These are phyloP conservation scores for Sanderia malayensis DNA, from an alignment of 30 jellyfish, hydroid and myxozoan genomes.

Conservation along the genomic window DNA sequence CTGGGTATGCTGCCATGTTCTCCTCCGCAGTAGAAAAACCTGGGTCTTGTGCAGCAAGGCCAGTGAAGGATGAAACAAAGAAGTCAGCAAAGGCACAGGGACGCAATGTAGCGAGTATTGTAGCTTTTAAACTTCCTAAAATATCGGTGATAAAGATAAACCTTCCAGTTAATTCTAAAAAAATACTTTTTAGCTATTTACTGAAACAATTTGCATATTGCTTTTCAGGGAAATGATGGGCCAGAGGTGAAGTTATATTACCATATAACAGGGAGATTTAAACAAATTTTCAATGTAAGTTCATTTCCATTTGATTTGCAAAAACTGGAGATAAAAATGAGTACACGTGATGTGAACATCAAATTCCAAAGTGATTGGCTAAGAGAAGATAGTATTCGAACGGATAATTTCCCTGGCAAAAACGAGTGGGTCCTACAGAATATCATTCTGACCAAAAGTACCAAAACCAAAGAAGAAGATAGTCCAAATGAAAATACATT, in stretches of 20 bases:
- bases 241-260: slow-evolving; percentile 10
- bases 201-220: neutral
- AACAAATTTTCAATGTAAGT: slow-evolving; percentile 8
- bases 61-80: too few species aligned
- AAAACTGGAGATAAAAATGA: slow-evolving; percentile 8
- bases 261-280: slow-evolving; percentile 16
- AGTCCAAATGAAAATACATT: slow-evolving; percentile 16
- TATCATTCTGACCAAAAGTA: neutral
- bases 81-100: neutral
- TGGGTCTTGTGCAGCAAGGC: too few species aligned
- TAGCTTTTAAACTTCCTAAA: too few species aligned
- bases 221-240: neutral
- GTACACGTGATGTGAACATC: neutral
- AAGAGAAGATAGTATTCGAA: slow-evolving; percentile 25
- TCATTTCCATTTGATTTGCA: slow-evolving; percentile 22
- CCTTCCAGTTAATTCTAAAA: too few species aligned
- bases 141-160: too few species aligned
- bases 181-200: too few species aligned
- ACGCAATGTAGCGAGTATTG: too few species aligned
- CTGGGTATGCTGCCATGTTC: too few species aligned
- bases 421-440: slow-evolving; percentile 7
- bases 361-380: neutral
- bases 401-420: slow-evolving; percentile 12
- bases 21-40: too few species aligned
- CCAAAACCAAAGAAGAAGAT: slow-evolving; percentile 7